Evolutionary conservation across 2,888 invertebrate species (phyloP), one percentile per base, ranked within the genome.

Genomic region (Formica aserva): DNA sequence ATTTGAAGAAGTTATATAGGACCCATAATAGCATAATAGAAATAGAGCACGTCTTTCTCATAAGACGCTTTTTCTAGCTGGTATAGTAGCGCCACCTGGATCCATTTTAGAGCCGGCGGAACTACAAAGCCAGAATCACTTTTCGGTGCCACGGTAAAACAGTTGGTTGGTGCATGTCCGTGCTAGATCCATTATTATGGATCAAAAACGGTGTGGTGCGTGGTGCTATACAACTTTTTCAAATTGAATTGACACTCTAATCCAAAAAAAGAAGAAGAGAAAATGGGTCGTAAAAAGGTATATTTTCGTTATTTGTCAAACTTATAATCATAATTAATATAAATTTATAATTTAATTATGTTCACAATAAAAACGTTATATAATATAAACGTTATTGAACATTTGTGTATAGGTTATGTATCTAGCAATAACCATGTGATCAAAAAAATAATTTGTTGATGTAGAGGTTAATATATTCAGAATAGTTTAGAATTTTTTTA

Each of bases 251-350:
- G 18, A 48, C 18, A 75, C 26, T 45, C n/a, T 82, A 87, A 85
- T 87, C 87, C 78, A 9, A 41, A 72, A 65, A 29, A 45, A 38
- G 15, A 35, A 77, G 5, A 11, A 72, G 8, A 38, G 55, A 84
- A 57, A 45, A 90, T 90, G 90, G 91, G 82, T 18, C 88, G 82
- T 1, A 82, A 35, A 26, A 90, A 90, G 89, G 90, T 90, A 85
- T 67, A 55, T 81, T 67, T 71, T 29, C 1, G n/a, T 62, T 41
- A 81, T 75, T 78, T 80, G 1, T 2, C 1, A 63, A 82, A 41
- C 6, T 35, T 5, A 18, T 15, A 75, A n/a, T 62, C 22, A 35
- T 60, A 72, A 66, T 15, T 67, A 29, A 69, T 65, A 29, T 52
- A 26, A 57, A 13, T 41, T 41, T 29, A 41, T 55, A 38, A 66